Percentiles rank a stretch among this genome's conserved stretches.
phyloP scores from a whole-genome alignment of 2,797 vertebrate species.

The Fringilla coelebs region DNA sequence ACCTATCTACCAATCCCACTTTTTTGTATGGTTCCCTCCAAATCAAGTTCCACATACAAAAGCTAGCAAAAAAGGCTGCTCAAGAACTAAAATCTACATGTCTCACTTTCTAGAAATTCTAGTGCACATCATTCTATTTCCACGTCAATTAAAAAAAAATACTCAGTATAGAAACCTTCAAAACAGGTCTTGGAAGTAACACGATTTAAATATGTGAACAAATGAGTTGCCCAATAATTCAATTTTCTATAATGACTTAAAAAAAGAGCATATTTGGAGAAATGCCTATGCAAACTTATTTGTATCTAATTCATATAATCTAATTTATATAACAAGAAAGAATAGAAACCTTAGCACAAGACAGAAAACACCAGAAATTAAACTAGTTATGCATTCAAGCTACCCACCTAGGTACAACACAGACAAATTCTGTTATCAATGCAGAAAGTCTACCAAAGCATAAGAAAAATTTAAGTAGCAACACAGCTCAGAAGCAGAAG shows the following conservation, averaged over 20 bases:
- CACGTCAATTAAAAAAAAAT: background rate
- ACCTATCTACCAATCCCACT: background rate
- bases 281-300: background rate
- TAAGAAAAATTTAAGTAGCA: background rate
- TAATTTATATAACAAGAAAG: background rate
- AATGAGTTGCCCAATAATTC: background rate
- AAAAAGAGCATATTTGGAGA: background rate
- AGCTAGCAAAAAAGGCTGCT: background rate
- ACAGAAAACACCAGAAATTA: background rate
- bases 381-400: background rate
- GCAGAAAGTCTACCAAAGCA: background rate
- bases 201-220: background rate
- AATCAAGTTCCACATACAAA: background rate
- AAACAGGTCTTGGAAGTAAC: background rate
- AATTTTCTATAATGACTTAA: background rate
- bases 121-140: background rate
- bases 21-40: background rate
- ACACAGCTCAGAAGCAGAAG: background rate
- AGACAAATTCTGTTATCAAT: background rate
- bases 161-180: background rate
- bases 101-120: background rate
- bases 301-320: background rate
- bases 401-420: background rate
- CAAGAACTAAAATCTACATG: background rate
- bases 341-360: background rate